phyloP scores from a whole-genome alignment of 2,113 vertebrate species.

The Pedetes capensis region DNA sequence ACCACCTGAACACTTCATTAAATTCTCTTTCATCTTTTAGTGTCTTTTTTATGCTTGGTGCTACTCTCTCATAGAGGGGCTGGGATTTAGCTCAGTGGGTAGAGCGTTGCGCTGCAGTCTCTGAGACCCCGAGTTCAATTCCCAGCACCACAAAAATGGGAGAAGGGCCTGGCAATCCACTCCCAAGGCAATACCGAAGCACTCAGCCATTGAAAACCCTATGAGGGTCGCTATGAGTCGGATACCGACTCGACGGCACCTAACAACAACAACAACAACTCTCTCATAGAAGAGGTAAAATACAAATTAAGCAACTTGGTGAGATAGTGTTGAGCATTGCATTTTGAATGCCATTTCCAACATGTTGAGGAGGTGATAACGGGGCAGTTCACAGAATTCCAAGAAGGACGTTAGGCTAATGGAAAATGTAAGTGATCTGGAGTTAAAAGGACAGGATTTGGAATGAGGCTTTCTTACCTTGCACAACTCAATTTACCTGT shows the following conservation, averaged over 20 bases:
- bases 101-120: too few relatives aligned
- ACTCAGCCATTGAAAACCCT: too few relatives aligned
- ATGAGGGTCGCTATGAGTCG: too few relatives aligned
- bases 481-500: neutral
- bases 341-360: neutral
- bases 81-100: too few relatives aligned
- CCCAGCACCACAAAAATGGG: too few relatives aligned
- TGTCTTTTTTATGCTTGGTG: neutral
- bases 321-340: neutral
- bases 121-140: too few relatives aligned
- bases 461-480: neutral
- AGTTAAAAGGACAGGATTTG: neutral
- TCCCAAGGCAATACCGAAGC: too few relatives aligned
- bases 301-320: neutral
- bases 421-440: neutral
- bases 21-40: neutral
- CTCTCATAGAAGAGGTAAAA: neutral
- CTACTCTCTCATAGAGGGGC: too few relatives aligned
- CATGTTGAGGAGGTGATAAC: neutral
- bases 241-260: too few relatives aligned
- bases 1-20: neutral
- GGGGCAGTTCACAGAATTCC: neutral
- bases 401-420: neutral
- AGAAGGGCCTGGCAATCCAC: too few relatives aligned
- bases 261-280: too few relatives aligned